Evolutionary conservation across 2,888 invertebrate genomes (phyloP), one percentile per base, ranked within the genome.

Genomic region (Acleris cristana): DNA sequence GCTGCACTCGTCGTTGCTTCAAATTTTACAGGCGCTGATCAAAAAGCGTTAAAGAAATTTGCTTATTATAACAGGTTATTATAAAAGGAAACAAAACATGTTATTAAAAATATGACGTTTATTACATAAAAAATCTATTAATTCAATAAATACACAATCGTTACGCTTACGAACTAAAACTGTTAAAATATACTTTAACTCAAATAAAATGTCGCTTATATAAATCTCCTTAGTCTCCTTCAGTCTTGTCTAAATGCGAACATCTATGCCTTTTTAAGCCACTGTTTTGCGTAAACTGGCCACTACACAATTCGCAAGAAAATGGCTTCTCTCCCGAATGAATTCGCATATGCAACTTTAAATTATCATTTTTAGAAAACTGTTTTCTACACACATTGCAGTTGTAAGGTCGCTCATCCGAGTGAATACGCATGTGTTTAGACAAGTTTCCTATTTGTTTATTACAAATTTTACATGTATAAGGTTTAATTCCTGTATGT

Each of bases 361-460:
- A 74, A 58, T 83, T 88, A 0, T 82, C 82, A 19, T 75, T 86
- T 0, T 86, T 72, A 59, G 85, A 78, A 71, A 88, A 88, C 69
- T 86, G 86, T 30, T 87, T 88, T 66, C 82, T 78, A 64, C 89
- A 89, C 0, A 89, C 54, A 16, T 68, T 71, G 70, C 89, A 89
- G 12, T 72, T 82, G 55, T 65, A 89, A 0, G 85, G 84, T 0
- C 82, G 77, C 0, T 84, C 85, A 1, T 87, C 87, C 0, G 86
- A 81, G 65, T 92, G 92, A 0, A 89, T 79, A 0, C 82, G 76
- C 90, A 90, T 90, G 71, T 91, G 91, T 34, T 90, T 90, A 0
- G 90, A 85, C 7, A 91, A 68, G 72, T 90, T 90, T 0, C 88
- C 88, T 10, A 91, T 88, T 59, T 92, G 90, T 45, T 92, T 92